Base-by-base conservation (phyloP, 2,888 invertebrate species). In the Caenorhabditis plicata region DNA sequence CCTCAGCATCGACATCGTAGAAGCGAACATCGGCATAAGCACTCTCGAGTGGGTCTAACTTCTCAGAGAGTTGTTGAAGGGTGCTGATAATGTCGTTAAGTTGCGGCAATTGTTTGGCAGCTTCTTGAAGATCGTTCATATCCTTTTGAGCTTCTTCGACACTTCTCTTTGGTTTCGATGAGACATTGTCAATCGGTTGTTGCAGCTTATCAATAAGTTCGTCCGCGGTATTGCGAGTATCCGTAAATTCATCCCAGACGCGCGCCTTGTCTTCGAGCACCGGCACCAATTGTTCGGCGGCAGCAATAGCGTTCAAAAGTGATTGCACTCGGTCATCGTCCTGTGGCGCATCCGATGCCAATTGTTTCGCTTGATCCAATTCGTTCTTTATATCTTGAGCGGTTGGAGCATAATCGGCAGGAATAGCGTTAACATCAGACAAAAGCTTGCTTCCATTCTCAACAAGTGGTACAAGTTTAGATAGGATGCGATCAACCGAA, bases 1-100 rank as follows among this genome's bases (percentile, higher is more conserved):
- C 25, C 25, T 39, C 39, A 25, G 25, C 11, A n/a, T 39, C 39
- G 15, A 39, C 39, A 25, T 39, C 39, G 7, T 25, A 17, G 60
- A 73, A 74, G 33, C 73, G 68, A 29, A 72, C 69, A 33, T 71
- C 71, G 15, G 67, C 58, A 46, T 72, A 64, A 9, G 67, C 67
- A 38, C 51, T 67, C 31, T 63, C 73, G 26, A 70, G 57, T 29
- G 73, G 73, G 41, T 71, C 49, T 9, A 71, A 51, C 35, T 55
- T 42, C 38, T 70, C 64, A 22, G 64, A 66, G 19, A 71, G 57
- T 26, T 48, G 45, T 47, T 69, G 64, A 49, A 73, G 54, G 22
- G 45, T 46, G 19, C 17, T 33, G 23, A 51, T 46, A 9, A 44
- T 52, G n/a, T 46, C 54, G 19, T 43, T 38, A 15, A 65, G 51